Base-by-base conservation (phyloP, 2,113 vertebrate species). In the Esox niger region DNA sequence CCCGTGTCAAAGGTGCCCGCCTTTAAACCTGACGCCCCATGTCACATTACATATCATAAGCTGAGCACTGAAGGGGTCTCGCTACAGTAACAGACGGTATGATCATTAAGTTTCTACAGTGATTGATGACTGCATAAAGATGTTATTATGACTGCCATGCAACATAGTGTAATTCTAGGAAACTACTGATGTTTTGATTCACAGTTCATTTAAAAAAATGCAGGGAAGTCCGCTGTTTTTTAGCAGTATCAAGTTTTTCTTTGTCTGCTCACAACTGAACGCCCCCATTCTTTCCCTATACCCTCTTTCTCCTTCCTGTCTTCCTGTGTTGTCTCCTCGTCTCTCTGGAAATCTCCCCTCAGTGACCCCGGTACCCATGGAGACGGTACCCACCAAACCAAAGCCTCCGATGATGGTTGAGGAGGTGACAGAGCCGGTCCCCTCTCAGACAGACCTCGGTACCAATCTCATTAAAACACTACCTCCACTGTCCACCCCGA, bases 1-100 rank as follows among this genome's bases (percentile, higher is more conserved):
- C 43, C 15, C 76, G n/a, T n/a, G n/a, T n/a, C n/a, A n/a, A 81
- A 88, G 87, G 89, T 90, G 79, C 58, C 81, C 73, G 67, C 17
- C 9, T 4, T 58, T n/a, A 33, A 23, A 49, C 56, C 2, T n/a
- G 20, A 54, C 52, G n/a, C n/a, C n/a, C n/a, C n/a, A n/a, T n/a
- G n/a, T n/a, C n/a, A n/a, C n/a, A n/a, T n/a, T n/a, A n/a, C n/a
- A 29, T 26, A 27, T 13, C 54, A 13, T 25, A 54, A 2, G 9
- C 54, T 56, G 23, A n/a, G 20, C 47, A 15, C 17, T 17, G 38
- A 43, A 15, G 13, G 13, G 3, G 38, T 43, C 15, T 43, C 11
- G 38, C 13, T 43, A 15, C 47, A 52, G 6, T 6, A 52, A 5
- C n/a, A 52, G 47, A 21, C 21, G 7, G 47, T 52, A 6, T 52